Evolutionary conservation across 2,797 vertebrate genomes (phyloP), one percentile per base, ranked within the genome.

Genomic region (Acestrorhynchus altus): DNA sequence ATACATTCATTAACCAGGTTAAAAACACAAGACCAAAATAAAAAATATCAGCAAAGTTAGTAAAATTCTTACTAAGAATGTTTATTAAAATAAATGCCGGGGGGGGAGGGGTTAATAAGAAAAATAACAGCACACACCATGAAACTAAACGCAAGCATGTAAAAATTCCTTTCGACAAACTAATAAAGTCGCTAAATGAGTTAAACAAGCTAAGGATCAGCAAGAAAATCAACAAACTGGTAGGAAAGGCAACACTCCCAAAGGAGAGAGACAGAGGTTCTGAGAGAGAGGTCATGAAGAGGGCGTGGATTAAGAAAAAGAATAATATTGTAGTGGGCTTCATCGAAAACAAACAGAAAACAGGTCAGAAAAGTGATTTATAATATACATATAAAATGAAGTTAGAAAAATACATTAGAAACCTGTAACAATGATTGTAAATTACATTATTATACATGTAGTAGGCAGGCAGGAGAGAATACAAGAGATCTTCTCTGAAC

Each of bases 321-420:
- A 75, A 44, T n/a, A 52, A 77, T 47, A 77, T 77, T 88, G 92
- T 88, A 90, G 88, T 90, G 90, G 88, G 87, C 88, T 87, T 92
- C 81, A 89, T 92, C 86, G 85, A 78, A 20, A 57, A 40, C 4
- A n/a, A 35, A 76, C 13, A 86, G 85, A 85, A 89, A 87, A 88
- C 74, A 83, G 88, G 90, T 90, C 91, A 88, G 87, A 93, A 93
- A 87, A 35, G 92, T 93, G 92, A 92, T 93, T 93, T 83, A 83
- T 80, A 94, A 93, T 93, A 93, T 91, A 95, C 93, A 95, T 95
- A 95, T 92, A 95, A 95, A 95, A 95, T 94, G 92, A 94, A 93
- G 93, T 92, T 95, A 95, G 93, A 95, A 95, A 95, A 95, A 95
- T 95, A 95, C 94, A 95, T 95, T 95, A 94, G 93, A 95, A 95